Conservation (phyloP, 2,113 vertebrate genomes). For the Nettapus auritus region DNA sequence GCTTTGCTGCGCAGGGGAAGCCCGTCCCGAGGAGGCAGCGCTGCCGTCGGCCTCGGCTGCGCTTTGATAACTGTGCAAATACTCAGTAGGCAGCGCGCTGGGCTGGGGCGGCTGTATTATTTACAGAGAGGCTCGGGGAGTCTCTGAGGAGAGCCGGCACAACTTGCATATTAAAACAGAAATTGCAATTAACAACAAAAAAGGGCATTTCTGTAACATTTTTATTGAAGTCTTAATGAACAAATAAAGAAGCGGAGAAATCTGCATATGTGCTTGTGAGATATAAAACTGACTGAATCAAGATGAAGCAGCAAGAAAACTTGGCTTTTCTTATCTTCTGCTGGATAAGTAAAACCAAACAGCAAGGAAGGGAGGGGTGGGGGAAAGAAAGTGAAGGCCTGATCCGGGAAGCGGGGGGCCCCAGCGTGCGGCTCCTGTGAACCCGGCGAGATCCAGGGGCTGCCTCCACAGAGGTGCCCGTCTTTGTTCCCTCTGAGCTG, state of each 20-base stretch:
- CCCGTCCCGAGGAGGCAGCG: not conserved
- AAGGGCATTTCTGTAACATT: slow-evolving; percentile 69
- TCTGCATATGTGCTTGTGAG: slow-evolving; percentile 43
- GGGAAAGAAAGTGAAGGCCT: rapidly evolving
- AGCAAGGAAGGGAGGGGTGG: not conserved
- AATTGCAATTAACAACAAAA: slow-evolving; percentile 71
- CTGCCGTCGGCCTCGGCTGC: rapidly evolving
- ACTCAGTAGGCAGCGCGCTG: not conserved
- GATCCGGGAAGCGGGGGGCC: rapidly evolving
- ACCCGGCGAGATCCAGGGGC: not conserved
- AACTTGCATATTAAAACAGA: slow-evolving; percentile 53
- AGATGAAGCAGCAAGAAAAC: slow-evolving; percentile 55
- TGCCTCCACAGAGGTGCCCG: not conserved
- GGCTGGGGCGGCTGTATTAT: not conserved
- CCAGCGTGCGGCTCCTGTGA: not conserved
- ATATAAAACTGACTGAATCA: slow-evolving; percentile 54
- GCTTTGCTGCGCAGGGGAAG: not conserved
- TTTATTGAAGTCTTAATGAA: slow-evolving; percentile 79
- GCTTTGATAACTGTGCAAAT: not conserved
- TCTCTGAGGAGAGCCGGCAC: not conserved
- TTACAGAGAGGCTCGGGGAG: slow-evolving; percentile 26
- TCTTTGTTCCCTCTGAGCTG: not conserved
- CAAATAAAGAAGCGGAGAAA: slow-evolving; percentile 76
- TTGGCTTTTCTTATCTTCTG: not conserved
- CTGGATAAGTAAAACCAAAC: not conserved